Conservation (phyloP, 2,797 vertebrate genomes). For the Sylvia borin region DNA sequence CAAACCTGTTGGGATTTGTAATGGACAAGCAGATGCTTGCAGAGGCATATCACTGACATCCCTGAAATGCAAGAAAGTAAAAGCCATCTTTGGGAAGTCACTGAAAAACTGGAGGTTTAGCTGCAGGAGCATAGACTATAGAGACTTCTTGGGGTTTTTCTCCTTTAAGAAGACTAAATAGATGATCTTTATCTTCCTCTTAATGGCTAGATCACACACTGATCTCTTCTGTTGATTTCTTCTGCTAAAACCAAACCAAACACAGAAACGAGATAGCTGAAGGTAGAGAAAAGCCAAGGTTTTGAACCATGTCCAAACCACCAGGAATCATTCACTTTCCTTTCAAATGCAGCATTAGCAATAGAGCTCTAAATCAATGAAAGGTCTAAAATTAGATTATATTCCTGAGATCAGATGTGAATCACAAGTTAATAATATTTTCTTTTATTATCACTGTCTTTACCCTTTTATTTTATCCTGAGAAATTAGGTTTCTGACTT, state of each 20-base stretch:
- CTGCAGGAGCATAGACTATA: neutral
- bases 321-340: constrained; percentile 41
- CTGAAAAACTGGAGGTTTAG: neutral
- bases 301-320: constrained; percentile 44
- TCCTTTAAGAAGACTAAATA: constrained; percentile 11
- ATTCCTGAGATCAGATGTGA: constrained; percentile 66
- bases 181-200: constrained; percentile 6
- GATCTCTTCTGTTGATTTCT: constrained; percentile 18
- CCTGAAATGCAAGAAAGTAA: neutral
- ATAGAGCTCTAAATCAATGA: constrained; percentile 60
- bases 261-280: neutral
- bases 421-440: constrained; percentile 64
- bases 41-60: neutral
- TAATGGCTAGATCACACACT: neutral
- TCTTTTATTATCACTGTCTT: constrained; percentile 61
- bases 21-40: neutral
- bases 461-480: constrained; percentile 58
- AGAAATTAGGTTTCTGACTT: constrained; percentile 43
- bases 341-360: constrained; percentile 63
- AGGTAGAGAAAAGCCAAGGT: neutral
- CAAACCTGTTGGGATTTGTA: constrained; percentile 9
- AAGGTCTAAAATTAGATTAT: constrained; percentile 64
- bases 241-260: constrained; percentile 4
- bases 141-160: neutral
- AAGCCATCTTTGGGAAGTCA: neutral